Conservation (phyloP, 2,797 vertebrate genomes). For the Taeniopygia guttata region DNA sequence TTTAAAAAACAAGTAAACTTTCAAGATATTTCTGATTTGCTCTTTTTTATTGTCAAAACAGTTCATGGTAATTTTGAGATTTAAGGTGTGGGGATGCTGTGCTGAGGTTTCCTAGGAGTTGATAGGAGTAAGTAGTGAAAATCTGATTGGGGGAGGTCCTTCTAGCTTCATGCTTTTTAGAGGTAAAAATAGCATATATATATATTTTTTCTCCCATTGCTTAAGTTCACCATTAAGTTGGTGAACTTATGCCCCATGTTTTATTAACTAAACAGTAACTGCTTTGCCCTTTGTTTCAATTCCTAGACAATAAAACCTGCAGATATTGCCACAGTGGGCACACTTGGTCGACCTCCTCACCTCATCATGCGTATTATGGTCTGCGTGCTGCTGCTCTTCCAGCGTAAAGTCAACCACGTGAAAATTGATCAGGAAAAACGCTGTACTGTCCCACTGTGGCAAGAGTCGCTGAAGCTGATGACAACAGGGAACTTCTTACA, state of each 20-base stretch:
- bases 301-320: constrained; percentile 91
- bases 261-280: not conserved
- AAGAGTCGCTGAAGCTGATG: constrained; percentile 96
- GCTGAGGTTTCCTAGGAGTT: not conserved
- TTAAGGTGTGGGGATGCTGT: not conserved
- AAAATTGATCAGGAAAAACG: constrained; percentile 86
- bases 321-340: constrained; percentile 94
- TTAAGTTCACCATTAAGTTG: not conserved
- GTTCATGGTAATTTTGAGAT: not conserved
- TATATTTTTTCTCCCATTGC: not conserved
- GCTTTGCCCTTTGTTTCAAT: not conserved
- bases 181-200: not conserved
- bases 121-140: not conserved
- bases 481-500: constrained; percentile 94
- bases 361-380: constrained; percentile 99
- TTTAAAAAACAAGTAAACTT: not conserved
- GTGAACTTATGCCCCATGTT: not conserved
- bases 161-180: not conserved
- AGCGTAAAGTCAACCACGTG: constrained; percentile 84
- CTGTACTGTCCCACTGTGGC: constrained; percentile 88
- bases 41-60: not conserved
- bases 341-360: constrained; percentile 90
- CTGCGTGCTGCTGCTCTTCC: constrained; percentile 93
- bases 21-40: not conserved
- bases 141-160: not conserved